Evolutionary conservation across 2,888 invertebrate genomes (phyloP).

Genomic region (Melanostoma mellinum): DNA sequence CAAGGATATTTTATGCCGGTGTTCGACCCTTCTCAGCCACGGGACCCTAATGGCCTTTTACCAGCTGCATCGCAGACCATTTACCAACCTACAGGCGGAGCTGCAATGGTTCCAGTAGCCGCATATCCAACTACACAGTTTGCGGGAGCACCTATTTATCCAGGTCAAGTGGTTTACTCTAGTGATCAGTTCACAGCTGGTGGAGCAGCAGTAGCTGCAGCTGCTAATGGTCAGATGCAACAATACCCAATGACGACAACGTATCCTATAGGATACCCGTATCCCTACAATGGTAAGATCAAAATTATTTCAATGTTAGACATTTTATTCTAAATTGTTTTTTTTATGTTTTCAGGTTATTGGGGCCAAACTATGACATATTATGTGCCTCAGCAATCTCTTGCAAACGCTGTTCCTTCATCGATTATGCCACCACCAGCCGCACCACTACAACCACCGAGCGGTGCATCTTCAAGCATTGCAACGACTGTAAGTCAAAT

Average conservation of each 20-base stretch:
- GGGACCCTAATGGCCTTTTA: slow-evolving; percentile 77
- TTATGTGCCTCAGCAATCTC: slow-evolving; percentile 81
- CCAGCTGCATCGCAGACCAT: slow-evolving; percentile 79
- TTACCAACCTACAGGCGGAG: slow-evolving; percentile 78
- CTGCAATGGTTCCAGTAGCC: slow-evolving; percentile 80
- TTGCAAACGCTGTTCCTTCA: slow-evolving; percentile 77
- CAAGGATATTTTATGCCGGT: slow-evolving; percentile 82
- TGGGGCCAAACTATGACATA: slow-evolving; percentile 81
- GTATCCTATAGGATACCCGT: slow-evolving; percentile 81
- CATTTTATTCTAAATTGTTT: background rate
- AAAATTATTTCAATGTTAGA: too few relatives aligned
- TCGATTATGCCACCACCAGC: slow-evolving; percentile 77
- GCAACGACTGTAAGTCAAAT: slow-evolving; percentile 67
- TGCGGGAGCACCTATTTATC: slow-evolving; percentile 80
- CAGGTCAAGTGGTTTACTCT: slow-evolving; percentile 81
- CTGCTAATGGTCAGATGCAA: slow-evolving; percentile 78
- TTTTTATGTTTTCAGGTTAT: slow-evolving; percentile 75
- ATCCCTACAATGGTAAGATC: slow-evolving; percentile 80
- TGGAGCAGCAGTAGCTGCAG: slow-evolving; percentile 73
- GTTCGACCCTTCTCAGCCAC: slow-evolving; percentile 80
- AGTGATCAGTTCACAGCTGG: slow-evolving; percentile 79
- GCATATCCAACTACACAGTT: slow-evolving; percentile 80
- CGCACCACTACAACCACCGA: slow-evolving; percentile 74
- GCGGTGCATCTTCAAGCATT: slow-evolving; percentile 74
- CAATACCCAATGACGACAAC: slow-evolving; percentile 80